A percentile compares a stretch with the other conserved stretches of the same genome.
Conservation (phyloP, 2,797 vertebrate species). For the Euthynnus affinis region DNA sequence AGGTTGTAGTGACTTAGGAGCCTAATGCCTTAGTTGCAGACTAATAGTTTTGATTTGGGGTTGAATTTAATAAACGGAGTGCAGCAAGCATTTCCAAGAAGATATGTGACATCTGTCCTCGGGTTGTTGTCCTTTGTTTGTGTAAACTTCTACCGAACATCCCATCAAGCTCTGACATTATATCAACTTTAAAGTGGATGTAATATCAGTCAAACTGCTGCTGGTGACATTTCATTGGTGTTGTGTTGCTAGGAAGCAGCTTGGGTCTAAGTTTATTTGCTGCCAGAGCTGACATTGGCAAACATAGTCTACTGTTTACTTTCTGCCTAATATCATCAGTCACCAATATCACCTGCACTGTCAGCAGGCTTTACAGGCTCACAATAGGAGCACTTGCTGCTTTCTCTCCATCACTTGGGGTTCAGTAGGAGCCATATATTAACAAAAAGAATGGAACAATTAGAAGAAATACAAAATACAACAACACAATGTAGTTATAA, state of each 20-base stretch:
- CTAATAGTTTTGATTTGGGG: constrained; percentile 16
- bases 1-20: background rate
- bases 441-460: background rate
- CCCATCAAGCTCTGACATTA: constrained; percentile 1
- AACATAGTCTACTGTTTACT: constrained; percentile 50
- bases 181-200: constrained; percentile 21
- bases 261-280: constrained; percentile 42
- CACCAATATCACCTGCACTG: constrained; percentile 26
- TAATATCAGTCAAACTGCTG: constrained; percentile 15
- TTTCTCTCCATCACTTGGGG: too few species aligned
- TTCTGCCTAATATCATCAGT: constrained; percentile 39
- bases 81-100: background rate
- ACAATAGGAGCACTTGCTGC: background rate
- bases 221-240: constrained; percentile 21
- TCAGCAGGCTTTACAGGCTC: constrained; percentile 1
- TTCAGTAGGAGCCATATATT: background rate
- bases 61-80: constrained; percentile 8
- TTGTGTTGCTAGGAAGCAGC: constrained; percentile 65
- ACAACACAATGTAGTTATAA: background rate
- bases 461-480: background rate
- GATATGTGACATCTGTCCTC: background rate
- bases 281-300: constrained; percentile 41
- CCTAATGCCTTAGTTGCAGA: background rate
- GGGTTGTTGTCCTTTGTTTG: background rate
- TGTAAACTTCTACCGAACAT: background rate